Base-by-base conservation (phyloP, 2,797 vertebrate genomes). In the Holocentrus rufus region DNA sequence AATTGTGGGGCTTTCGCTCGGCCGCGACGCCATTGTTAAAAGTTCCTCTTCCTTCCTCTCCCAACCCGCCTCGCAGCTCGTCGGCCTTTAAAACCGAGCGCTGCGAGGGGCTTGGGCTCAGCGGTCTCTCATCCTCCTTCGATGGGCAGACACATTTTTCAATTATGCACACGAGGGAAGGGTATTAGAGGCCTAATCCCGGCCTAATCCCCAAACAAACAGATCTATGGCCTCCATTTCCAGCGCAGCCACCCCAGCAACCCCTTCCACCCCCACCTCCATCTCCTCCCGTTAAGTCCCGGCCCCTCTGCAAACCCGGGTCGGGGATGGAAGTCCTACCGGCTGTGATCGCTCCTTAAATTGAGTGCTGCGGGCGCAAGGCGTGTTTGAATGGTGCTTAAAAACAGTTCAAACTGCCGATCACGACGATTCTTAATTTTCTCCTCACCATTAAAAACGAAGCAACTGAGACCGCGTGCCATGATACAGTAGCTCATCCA, bases 141-240 rank as follows among this genome's bases (percentile, higher is more conserved):
- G 46, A 88, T 76, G 79, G 79, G 69, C 83, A 86, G 80, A 89
- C 85, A 81, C 84, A 88, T 85, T 90, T 93, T 93, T 93, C 91
- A 93, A 91, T 93, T 92, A 93, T 89, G 87, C 87, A 86, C 86
- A 85, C 61, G 67, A 85, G 83, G 84, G 84, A 89, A 86, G 62
- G 86, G 90, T 91, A 91, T 92, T 90, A 92, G 81, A 82, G 39
- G 50, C 78, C 83, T 92, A 92, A 93, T 92, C 91, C 88, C 25
- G 13, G 17, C 71, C 82, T 92, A 92, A 92, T 92, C 90, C 90
- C 88, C 85, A 90, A 92, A 92, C 90, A 93, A 92, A 92, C 90
- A 90, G 80, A 90, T 91, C 90, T 81, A 82, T 88, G 88, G 86
- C 87, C 88, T 85, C 86, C 81, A 83, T 85, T 90, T 87, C 87